Percentiles rank a stretch among this genome's conserved stretches.
phyloP scores from a whole-genome alignment of 2,888 invertebrate genomes.

The Pantelozetes paolii region DNA sequence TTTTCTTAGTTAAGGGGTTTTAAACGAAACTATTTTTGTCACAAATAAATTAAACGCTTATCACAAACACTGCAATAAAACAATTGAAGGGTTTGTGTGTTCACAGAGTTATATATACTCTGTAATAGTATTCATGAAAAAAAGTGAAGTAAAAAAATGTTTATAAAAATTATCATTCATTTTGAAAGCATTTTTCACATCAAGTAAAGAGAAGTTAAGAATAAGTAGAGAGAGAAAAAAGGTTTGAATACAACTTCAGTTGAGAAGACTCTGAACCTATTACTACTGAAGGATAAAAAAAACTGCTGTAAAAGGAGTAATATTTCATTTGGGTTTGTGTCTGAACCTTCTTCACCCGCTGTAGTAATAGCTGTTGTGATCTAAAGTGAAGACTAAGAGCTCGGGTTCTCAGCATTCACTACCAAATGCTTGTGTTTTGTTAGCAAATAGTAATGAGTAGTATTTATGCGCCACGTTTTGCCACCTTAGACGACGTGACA shows the following conservation, averaged over 20 bases:
- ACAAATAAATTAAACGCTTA: too few relatives aligned
- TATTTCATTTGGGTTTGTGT: not conserved
- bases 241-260: not conserved
- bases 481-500: slow-evolving; percentile 13
- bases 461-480: slow-evolving; percentile 36
- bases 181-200: slow-evolving; percentile 1
- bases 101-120: too few relatives aligned
- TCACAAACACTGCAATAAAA: too few relatives aligned
- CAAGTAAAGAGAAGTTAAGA: not conserved
- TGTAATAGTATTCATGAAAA: too few relatives aligned
- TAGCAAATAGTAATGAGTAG: slow-evolving; percentile 22
- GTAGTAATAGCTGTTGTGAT: too few relatives aligned
- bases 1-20: too few relatives aligned
- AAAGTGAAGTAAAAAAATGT: too few relatives aligned
- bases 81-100: too few relatives aligned
- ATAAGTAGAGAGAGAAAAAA: not conserved
- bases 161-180: not conserved
- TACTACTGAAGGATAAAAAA: not conserved
- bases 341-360: not conserved
- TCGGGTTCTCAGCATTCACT: not conserved
- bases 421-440: not conserved
- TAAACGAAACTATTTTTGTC: too few relatives aligned
- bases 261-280: too few relatives aligned
- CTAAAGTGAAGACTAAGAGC: too few relatives aligned
- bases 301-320: not conserved